Evolutionary conservation across 2,888 invertebrate species (phyloP), one percentile per base, ranked within the genome.

Genomic region (Itoplectis maculator): DNA sequence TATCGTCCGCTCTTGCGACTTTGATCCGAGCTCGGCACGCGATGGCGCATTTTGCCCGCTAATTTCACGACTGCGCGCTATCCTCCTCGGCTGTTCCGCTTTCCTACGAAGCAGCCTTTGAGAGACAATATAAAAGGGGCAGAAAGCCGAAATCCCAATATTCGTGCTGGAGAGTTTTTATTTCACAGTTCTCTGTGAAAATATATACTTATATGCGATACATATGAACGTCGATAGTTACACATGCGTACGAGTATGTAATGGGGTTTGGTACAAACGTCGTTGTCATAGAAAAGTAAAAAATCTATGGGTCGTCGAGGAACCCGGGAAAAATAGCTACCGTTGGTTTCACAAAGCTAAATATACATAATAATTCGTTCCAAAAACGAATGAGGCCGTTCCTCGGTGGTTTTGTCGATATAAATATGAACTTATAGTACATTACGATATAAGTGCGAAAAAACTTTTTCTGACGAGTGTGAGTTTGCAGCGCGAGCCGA

Each of bases 41-140:
- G 82, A 72, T 82, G 82, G 82, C 82, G 79, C 82, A 82, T 82
- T 82, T 79, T 72, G 56, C 66, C 74, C 40, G 51, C 69, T 73
- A 69, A 63, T 80, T 81, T 73, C 68, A 79, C 84, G 84, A 61
- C 79, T 84, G 84, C 84, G 84, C 82, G 81, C 59, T 54, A 59
- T 66, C 9, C 6, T 13, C 37, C 63, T 47, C n/a, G 9, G 3
- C 23, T 15, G 65, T 59, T 47, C 54, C 1, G 47, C 7, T 7
- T n/a, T n/a, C n/a, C n/a, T 2, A 13, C 9, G 3, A 37, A 13
- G 42, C 13, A 72, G 29, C n/a, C 6, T 4, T 56, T 42, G 8
- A 13, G 4, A 42, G 11, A 13, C 69, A 40, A 54, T 7, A 73
- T 65, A 51, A 40, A 40, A 6, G 0, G 49, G 61, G 20, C 29